Evolutionary conservation across 2,888 invertebrate genomes (phyloP).

Genomic region (Andrena marginata): DNA sequence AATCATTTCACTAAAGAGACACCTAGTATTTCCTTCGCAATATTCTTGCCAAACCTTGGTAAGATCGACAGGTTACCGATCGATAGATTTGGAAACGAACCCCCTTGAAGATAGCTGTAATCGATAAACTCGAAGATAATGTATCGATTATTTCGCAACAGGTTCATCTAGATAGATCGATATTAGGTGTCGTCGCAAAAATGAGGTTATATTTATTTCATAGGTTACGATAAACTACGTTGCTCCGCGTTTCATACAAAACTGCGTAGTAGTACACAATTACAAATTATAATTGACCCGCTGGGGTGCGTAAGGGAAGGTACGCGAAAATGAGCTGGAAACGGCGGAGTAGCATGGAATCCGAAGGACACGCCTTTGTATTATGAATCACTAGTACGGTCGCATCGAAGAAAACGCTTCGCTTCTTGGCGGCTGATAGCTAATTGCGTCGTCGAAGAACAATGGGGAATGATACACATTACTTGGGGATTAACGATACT

Average conservation of each 20-base stretch:
- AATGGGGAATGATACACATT: slow-evolving; percentile 35
- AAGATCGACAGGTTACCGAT: background rate
- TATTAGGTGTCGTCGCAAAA: background rate
- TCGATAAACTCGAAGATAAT: slow-evolving; percentile 1
- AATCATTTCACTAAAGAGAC: background rate
- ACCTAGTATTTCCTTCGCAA: background rate
- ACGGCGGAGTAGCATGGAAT: slow-evolving; percentile 4
- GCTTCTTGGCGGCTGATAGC: slow-evolving; percentile 40
- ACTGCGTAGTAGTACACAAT: background rate
- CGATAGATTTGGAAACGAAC: background rate
- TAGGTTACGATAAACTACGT: background rate
- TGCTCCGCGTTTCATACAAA: background rate
- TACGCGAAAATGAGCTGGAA: slow-evolving; percentile 23
- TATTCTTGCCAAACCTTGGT: background rate
- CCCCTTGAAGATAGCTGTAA: background rate
- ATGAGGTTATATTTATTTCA: slow-evolving; percentile 1
- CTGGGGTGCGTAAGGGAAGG: background rate
- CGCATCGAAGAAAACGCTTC: slow-evolving; percentile 50
- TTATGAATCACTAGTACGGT: slow-evolving; percentile 60
- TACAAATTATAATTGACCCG: slow-evolving; percentile 1
- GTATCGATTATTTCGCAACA: background rate
- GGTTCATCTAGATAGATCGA: background rate
- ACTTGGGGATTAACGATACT: slow-evolving; percentile 15
- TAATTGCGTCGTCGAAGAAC: slow-evolving; percentile 51
- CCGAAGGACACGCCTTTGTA: slow-evolving; percentile 61